Percentiles rank a stretch among this genome's conserved stretches.
Evolutionary conservation across 2,113 vertebrate genomes (phyloP).

Genomic region (Marmota monax): DNA sequence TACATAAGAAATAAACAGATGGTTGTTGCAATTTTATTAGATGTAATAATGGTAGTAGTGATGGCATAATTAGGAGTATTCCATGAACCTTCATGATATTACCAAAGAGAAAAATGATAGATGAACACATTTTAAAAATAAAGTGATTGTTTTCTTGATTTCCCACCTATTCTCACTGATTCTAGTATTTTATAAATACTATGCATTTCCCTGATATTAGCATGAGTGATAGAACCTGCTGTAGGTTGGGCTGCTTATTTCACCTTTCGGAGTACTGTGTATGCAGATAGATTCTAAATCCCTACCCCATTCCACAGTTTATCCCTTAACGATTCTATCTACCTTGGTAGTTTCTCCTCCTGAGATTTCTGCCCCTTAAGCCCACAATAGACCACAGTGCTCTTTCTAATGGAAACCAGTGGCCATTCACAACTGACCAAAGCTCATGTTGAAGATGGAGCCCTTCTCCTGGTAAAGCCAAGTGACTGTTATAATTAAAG

Average conservation of each 20-base stretch:
- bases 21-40: neutral
- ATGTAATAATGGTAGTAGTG: neutral
- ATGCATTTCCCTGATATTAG: neutral
- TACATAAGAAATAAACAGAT: neutral
- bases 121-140: neutral
- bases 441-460: neutral
- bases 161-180: neutral
- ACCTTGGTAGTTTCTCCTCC: neutral
- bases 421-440: neutral
- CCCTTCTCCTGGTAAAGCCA: neutral
- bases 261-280: neutral
- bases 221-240: neutral
- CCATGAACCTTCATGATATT: too few relatives aligned
- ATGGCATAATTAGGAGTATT: neutral
- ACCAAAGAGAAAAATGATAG: neutral
- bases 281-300: neutral
- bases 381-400: neutral
- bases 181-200: neutral
- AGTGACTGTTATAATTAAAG: neutral
- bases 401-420: constrained; percentile 27
- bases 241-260: neutral
- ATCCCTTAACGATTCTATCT: neutral
- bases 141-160: neutral
- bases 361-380: neutral
- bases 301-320: neutral